Conservation (phyloP, 2,113 vertebrate genomes). For the Rissa tridactyla region DNA sequence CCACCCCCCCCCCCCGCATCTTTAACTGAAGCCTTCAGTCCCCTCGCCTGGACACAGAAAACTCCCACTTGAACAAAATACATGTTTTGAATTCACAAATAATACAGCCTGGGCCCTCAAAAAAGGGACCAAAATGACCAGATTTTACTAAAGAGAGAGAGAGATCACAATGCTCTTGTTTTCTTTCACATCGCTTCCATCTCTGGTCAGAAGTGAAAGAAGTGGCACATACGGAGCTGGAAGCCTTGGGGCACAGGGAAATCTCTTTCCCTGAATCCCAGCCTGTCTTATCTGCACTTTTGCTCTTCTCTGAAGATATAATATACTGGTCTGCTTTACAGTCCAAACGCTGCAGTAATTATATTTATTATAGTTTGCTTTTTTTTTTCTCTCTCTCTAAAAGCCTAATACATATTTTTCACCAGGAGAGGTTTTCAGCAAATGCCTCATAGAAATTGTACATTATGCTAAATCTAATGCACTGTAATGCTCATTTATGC, state of each 20-base stretch:
- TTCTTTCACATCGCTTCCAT: background rate
- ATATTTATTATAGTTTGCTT: background rate
- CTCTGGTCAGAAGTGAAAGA: conserved; percentile 52
- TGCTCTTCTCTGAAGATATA: background rate
- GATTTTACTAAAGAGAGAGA: background rate
- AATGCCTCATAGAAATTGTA: background rate
- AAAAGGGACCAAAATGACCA: background rate
- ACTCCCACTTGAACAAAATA: background rate
- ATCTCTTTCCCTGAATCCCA: background rate
- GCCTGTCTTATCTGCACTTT: conserved; percentile 21
- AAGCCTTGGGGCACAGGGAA: conserved; percentile 4
- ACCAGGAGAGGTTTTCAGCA: background rate
- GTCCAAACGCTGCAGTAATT: background rate
- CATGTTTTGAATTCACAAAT: conserved; percentile 4
- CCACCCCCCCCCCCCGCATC: background rate
- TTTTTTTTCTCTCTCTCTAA: background rate
- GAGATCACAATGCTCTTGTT: background rate
- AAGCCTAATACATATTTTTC: background rate
- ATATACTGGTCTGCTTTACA: background rate
- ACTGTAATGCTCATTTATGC: background rate
- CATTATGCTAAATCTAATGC: background rate
- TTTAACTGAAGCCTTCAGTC: background rate
- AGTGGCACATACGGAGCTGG: background rate
- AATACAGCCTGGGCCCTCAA: background rate
- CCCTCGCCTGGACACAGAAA: background rate